Conservation (phyloP, 1,140 invertebrate genomes). For the Arctopsyche grandis region DNA sequence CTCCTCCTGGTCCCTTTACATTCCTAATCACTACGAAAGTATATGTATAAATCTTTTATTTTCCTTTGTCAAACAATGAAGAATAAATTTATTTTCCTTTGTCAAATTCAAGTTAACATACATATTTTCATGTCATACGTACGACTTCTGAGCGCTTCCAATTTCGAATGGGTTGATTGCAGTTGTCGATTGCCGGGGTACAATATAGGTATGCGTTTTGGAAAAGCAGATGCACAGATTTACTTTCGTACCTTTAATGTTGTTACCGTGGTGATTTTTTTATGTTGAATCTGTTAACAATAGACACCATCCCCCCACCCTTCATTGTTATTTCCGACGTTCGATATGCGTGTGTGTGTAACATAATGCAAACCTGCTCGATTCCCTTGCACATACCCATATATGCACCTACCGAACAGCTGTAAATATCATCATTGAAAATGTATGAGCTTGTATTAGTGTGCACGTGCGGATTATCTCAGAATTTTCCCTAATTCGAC, state of each 20-base stretch:
- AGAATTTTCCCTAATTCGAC: background rate
- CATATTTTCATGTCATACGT: too few species aligned
- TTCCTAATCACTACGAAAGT: too few species aligned
- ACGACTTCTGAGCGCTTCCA: background rate
- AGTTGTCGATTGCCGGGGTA: background rate
- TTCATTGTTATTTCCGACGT: constrained; percentile 33
- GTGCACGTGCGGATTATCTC: background rate
- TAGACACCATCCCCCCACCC: constrained; percentile 26
- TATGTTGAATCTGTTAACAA: constrained; percentile 48
- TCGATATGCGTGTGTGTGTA: constrained; percentile 4
- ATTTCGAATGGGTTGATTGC: background rate
- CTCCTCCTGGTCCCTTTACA: too few species aligned
- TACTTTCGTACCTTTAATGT: constrained; percentile 50
- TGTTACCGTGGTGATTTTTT: constrained; percentile 53
- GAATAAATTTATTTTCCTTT: too few species aligned
- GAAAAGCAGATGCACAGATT: constrained; percentile 54
- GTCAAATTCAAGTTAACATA: too few species aligned
- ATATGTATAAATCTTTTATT: too few species aligned
- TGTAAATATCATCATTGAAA: background rate
- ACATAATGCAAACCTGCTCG: constrained; percentile 27
- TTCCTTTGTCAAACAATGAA: too few species aligned
- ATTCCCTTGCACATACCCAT: background rate
- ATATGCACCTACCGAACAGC: constrained; percentile 14
- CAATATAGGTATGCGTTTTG: background rate
- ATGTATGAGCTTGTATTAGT: background rate